Conservation (phyloP, 2,113 vertebrate species). For the Rhegmatorhina hoffmannsi region DNA sequence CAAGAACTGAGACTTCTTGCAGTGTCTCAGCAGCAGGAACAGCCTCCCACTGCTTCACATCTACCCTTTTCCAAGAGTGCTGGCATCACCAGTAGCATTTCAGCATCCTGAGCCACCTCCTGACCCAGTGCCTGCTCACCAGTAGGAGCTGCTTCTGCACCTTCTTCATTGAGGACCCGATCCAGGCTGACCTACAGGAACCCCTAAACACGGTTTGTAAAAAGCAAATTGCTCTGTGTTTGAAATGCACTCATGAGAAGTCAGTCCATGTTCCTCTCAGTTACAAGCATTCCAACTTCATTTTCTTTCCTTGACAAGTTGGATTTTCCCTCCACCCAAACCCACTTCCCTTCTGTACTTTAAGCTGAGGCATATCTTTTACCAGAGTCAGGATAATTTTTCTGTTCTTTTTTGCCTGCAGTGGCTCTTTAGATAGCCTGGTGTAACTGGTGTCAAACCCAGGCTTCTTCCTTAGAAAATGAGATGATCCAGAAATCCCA, state of each 20-base stretch:
- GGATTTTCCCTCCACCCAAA: background rate
- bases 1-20: background rate
- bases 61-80: background rate
- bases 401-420: background rate
- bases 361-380: background rate
- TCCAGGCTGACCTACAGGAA: background rate
- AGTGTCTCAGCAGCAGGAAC: background rate
- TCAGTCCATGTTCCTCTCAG: background rate
- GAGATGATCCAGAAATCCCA: background rate
- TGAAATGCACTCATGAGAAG: background rate
- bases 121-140: background rate
- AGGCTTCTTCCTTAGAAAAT: background rate
- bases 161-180: background rate
- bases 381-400: background rate
- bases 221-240: background rate
- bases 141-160: background rate
- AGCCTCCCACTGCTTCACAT: background rate
- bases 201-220: fast-evolving
- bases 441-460: background rate
- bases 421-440: background rate
- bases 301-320: background rate
- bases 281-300: background rate
- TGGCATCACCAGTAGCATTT: background rate
- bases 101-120: background rate
- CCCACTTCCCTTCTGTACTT: background rate